Conservation (phyloP, 2,797 vertebrate genomes). For the Gymnoscopelus microlampas region DNA sequence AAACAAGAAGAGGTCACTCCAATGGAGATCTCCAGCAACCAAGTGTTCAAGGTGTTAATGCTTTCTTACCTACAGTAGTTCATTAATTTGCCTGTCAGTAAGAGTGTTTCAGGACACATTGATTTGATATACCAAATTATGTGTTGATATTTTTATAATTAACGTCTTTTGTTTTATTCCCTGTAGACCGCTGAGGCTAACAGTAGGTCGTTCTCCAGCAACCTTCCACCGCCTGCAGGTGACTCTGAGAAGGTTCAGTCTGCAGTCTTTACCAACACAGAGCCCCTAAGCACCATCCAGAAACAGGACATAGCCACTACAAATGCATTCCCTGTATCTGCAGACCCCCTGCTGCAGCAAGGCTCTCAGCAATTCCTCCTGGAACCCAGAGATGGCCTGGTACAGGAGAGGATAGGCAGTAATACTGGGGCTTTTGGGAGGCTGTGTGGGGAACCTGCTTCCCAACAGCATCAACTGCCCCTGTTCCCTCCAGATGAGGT, state of each 20-base stretch:
- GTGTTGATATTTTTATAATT: neutral
- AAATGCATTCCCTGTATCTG: conserved; percentile 84
- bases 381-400: conserved; percentile 83
- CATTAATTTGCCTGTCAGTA: neutral
- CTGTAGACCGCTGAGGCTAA: conserved; percentile 84
- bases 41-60: conserved; percentile 85
- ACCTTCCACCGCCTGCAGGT: conserved; percentile 83
- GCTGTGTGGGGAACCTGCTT: conserved; percentile 85
- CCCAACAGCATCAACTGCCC: conserved; percentile 84
- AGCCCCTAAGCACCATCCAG: conserved; percentile 89
- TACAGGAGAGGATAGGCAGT: conserved; percentile 84
- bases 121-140: neutral
- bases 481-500: conserved; percentile 89
- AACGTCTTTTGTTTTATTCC: conserved; percentile 32
- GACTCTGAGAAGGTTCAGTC: conserved; percentile 87
- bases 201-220: conserved; percentile 82
- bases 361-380: conserved; percentile 85
- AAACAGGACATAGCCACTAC: conserved; percentile 88
- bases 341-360: conserved; percentile 89
- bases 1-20: conserved; percentile 95
- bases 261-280: conserved; percentile 83
- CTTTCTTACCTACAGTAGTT: neutral
- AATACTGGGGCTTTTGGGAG: conserved; percentile 82
- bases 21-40: conserved; percentile 94
- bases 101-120: neutral